phyloP scores from a whole-genome alignment of 2,113 vertebrate species.

The Prionailurus viverrinus region DNA sequence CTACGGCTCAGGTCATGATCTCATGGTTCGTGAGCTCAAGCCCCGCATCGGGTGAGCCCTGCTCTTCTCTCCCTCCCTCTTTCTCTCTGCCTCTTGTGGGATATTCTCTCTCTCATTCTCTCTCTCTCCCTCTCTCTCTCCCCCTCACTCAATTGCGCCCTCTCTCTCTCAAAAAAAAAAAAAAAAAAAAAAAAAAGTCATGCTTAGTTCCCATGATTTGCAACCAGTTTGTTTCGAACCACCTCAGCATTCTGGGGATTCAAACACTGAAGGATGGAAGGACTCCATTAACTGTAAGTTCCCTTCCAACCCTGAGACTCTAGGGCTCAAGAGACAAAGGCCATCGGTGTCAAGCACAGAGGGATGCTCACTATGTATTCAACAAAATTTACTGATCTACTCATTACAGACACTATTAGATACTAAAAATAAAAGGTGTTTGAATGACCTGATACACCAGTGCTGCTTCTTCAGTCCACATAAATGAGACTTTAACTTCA shows the following conservation, averaged over 20 bases:
- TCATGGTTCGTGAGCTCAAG: too few relatives aligned
- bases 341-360: background rate
- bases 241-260: conserved; percentile 21
- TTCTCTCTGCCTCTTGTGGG: too few relatives aligned
- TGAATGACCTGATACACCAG: conserved; percentile 28
- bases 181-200: background rate
- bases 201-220: background rate
- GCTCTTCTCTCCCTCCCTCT: too few relatives aligned
- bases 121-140: too few relatives aligned
- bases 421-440: background rate
- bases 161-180: too few relatives aligned
- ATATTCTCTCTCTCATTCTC: too few relatives aligned
- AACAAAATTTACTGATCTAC: background rate
- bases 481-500: conserved; percentile 41
- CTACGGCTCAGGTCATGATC: too few relatives aligned
- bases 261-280: background rate
- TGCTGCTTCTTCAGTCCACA: conserved; percentile 46
- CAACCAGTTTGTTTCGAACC: conserved; percentile 45
- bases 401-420: background rate
- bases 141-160: too few relatives aligned
- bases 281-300: conserved; percentile 2
- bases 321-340: background rate
- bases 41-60: too few relatives aligned
- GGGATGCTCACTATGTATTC: background rate
- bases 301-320: conserved; percentile 15